Evolutionary conservation across 2,113 vertebrate species (phyloP).

Genomic region (Corythornis vintsioides): DNA sequence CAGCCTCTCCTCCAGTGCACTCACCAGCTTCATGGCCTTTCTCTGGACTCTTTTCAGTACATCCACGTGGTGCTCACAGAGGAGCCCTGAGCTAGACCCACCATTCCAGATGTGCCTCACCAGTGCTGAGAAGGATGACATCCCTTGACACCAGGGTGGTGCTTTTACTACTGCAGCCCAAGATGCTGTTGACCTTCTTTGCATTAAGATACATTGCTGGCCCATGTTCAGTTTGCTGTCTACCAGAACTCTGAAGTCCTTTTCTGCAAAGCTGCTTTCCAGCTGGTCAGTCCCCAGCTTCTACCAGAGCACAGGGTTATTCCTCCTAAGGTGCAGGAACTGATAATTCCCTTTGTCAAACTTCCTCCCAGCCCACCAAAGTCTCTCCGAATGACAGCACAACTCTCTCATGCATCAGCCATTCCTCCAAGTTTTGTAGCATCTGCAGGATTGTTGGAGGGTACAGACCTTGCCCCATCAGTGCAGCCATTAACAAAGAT

Average conservation of each 20-base stretch:
- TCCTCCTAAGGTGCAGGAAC: not conserved
- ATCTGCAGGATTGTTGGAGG: not conserved
- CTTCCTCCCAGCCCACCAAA: not conserved
- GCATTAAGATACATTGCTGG: accelerated
- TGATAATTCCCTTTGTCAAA: not conserved
- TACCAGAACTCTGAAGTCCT: no score
- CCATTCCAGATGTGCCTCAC: not conserved
- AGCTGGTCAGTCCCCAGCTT: not conserved
- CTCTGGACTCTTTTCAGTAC: not conserved
- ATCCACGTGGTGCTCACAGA: no score
- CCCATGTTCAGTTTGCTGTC: no score
- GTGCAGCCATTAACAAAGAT: not conserved
- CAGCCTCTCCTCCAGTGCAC: not conserved
- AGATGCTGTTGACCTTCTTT: not conserved
- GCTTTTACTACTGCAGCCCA: not conserved
- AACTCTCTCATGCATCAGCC: not conserved
- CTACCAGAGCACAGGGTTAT: not conserved
- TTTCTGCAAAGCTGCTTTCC: not conserved
- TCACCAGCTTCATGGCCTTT: not conserved
- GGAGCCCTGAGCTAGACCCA: not conserved
- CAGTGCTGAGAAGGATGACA: not conserved
- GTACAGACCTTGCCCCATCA: not conserved
- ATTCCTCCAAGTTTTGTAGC: not conserved
- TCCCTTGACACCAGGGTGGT: accelerated
- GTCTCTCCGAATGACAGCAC: not conserved